Conservation (phyloP, 2,888 invertebrate genomes). For the Acholoe squamosa region DNA sequence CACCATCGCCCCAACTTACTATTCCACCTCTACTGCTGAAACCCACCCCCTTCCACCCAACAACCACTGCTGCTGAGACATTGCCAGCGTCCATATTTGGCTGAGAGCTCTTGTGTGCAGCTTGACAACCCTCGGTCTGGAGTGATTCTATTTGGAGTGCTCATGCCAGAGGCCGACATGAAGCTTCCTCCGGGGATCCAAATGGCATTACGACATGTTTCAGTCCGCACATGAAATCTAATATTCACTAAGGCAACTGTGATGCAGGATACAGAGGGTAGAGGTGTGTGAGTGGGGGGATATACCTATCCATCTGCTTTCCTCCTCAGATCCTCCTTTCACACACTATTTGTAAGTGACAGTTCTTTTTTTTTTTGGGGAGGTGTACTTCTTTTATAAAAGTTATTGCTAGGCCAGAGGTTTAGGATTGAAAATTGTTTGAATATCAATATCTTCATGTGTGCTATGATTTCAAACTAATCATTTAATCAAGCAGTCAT, state of each 20-base stretch:
- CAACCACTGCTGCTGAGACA: not conserved
- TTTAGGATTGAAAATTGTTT: too few relatives aligned
- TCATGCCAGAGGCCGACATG: not conserved
- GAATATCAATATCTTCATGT: too few relatives aligned
- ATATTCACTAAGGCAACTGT: slow-evolving; percentile 8
- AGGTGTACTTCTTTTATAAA: too few relatives aligned
- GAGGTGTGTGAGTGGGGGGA: not conserved
- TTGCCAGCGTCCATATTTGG: not conserved
- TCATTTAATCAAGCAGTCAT: too few relatives aligned
- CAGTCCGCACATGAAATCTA: not conserved
- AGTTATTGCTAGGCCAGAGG: too few relatives aligned
- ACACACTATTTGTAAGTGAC: too few relatives aligned
- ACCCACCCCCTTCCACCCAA: not conserved
- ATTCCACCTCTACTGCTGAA: not conserved
- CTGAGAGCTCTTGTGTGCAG: not conserved
- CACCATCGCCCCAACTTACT: not conserved
- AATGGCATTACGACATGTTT: slow-evolving; percentile 42
- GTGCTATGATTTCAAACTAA: too few relatives aligned
- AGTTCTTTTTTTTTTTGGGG: too few relatives aligned
- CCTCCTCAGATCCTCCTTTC: too few relatives aligned
- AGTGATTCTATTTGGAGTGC: slow-evolving; percentile 51
- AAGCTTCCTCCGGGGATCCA: not conserved
- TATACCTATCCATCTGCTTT: too few relatives aligned
- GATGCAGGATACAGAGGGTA: not conserved
- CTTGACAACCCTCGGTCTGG: slow-evolving; percentile 27